These are phyloP conservation scores for Saccopteryx bilineata DNA, from an alignment of 2,113 vertebrate species.

Conservation along the genomic window DNA sequence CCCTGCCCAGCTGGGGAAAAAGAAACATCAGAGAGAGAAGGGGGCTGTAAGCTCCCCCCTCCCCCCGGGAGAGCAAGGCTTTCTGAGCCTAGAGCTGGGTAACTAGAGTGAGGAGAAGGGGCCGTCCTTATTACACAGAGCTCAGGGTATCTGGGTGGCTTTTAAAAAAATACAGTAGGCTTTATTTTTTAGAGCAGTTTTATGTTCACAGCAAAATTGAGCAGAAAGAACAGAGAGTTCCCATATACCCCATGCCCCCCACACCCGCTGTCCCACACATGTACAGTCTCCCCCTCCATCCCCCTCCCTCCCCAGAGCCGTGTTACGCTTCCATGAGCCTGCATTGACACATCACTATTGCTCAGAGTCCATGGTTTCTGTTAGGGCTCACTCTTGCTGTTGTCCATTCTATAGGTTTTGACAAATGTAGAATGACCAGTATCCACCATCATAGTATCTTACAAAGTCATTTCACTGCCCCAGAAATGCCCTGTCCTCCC, in stretches of 20 bases:
- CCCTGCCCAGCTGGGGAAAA: neutral
- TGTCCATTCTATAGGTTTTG: neutral
- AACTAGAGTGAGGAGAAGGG: neutral
- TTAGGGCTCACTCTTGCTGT: neutral
- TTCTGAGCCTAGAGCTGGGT: neutral
- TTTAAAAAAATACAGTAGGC: neutral
- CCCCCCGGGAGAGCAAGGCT: neutral
- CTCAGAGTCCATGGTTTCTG: neutral
- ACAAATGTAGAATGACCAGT: neutral
- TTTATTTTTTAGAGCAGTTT: neutral
- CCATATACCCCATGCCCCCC: neutral
- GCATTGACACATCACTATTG: rapidly evolving
- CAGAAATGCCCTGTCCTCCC: neutral
- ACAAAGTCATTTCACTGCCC: neutral
- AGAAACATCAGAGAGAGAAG: neutral
- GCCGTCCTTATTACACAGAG: neutral
- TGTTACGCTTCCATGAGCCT: neutral
- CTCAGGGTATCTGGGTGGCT: neutral
- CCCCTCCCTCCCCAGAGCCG: neutral
- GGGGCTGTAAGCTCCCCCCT: neutral
- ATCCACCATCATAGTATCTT: rapidly evolving
- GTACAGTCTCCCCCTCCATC: neutral
- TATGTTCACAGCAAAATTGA: neutral
- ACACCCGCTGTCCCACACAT: rapidly evolving
- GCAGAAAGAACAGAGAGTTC: neutral